Base-by-base conservation (phyloP, 2,797 vertebrate genomes). In the Enteromius fasciolatus region DNA sequence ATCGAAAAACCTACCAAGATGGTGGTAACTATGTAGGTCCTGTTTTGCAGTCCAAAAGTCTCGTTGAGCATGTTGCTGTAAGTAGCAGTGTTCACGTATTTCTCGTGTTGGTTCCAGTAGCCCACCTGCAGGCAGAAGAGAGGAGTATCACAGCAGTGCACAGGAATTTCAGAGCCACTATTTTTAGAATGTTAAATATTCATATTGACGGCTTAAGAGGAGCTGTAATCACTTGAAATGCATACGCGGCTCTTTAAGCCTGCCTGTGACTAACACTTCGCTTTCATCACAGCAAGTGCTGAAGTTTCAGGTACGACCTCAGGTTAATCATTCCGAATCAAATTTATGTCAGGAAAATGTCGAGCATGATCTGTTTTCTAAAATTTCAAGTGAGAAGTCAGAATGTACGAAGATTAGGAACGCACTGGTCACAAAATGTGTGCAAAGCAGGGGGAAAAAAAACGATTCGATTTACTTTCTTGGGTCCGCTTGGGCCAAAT, bases 11-110 rank as follows among this genome's bases (percentile, higher is more conserved):
- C 95, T 92, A 99, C 98, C 87, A 99, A 93, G 85, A 99, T 99
- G 4, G 98, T 99, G n/a, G 98, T 99, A 83, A 99, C 95, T 1
- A 98, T 83, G 86, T 98, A 99, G 1, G 97, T 98, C 85, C 95
- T 94, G 89, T 99, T 99, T 89, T 95, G 97, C 54, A 99, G 93
- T 8, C 95, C 96, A 1, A 91, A 92, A 18, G 97, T 95, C 84
- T 98, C 97, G 0, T 98, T 97, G 72, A 93, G 89, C 0, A 90
- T 85, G 41, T 91, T 96, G 67, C 92, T 90, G 88, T 97, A 97
- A 0, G 94, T 88, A 0, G 95, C 95, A 5, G 95, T 94, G 88
- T 95, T 96, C 76, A 99, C 96, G 72, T 98, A 94, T 88, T 97
- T 96, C 73, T 96, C 93, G 70, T 93, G 95, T 91, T 98, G 97